Conservation (phyloP, 1,140 invertebrate genomes). For the Drosophila quadrilineata region DNA sequence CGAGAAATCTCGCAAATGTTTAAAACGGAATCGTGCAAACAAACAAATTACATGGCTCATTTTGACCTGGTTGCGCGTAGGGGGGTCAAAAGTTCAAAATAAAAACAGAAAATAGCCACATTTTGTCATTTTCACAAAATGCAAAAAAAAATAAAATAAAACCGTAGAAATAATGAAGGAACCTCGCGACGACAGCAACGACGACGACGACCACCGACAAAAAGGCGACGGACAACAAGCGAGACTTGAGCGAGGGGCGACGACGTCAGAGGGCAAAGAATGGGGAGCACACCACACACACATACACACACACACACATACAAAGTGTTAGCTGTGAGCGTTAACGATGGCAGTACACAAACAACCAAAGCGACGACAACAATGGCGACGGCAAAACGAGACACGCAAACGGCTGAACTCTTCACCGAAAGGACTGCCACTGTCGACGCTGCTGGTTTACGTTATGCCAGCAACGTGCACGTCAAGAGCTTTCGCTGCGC, state of each 20-base stretch:
- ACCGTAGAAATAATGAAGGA: slow-evolving; percentile 30
- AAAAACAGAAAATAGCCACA: slow-evolving; percentile 50
- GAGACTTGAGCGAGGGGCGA: neutral
- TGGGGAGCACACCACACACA: slow-evolving; percentile 26
- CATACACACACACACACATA: too few relatives aligned
- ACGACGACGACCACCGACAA: slow-evolving; percentile 27
- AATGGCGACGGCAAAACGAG: slow-evolving; percentile 24
- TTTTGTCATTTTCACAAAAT: slow-evolving; percentile 74
- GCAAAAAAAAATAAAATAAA: too few relatives aligned
- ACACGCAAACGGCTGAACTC: slow-evolving; percentile 64
- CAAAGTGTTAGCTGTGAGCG: too few relatives aligned
- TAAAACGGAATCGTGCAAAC: slow-evolving; percentile 7
- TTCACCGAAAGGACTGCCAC: slow-evolving; percentile 79
- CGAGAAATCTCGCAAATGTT: slow-evolving; percentile 8
- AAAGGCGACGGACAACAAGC: slow-evolving; percentile 23
- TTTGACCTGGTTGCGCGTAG: slow-evolving; percentile 62
- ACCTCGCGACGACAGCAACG: slow-evolving; percentile 22
- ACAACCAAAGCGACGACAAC: too few relatives aligned
- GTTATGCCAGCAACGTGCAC: slow-evolving; percentile 37
- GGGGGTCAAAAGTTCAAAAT: slow-evolving; percentile 71
- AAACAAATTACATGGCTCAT: slow-evolving; percentile 26
- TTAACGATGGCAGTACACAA: slow-evolving; percentile 5
- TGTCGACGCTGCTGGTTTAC: slow-evolving; percentile 62
- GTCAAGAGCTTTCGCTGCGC: slow-evolving; percentile 25
- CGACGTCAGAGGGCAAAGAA: slow-evolving; percentile 20